phyloP scores from a whole-genome alignment of 2,797 vertebrate genomes.

The Centropyge bicolor region DNA sequence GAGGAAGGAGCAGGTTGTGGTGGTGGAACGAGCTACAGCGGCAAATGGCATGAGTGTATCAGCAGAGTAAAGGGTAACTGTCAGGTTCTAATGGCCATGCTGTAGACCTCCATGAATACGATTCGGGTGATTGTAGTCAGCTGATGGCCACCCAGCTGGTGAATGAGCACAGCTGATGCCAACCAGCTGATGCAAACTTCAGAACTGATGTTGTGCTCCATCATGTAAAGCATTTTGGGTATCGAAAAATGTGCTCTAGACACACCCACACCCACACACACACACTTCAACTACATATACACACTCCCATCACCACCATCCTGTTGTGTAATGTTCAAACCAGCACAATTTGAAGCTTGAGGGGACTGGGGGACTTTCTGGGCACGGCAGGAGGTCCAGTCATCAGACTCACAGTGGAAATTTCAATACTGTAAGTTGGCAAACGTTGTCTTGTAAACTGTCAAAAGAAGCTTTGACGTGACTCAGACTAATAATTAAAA shows the following conservation, averaged over 20 bases:
- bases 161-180: neutral
- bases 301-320: neutral
- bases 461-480: conserved; percentile 9
- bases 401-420: neutral
- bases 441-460: neutral
- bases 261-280: neutral
- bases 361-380: neutral
- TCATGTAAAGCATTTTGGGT: neutral
- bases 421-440: neutral
- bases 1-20: too few relatives aligned
- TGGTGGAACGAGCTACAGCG: neutral
- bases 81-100: neutral
- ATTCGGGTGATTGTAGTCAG: conserved; percentile 1
- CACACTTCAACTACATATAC: neutral
- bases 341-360: neutral
- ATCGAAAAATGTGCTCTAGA: too few relatives aligned
- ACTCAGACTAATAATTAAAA: conserved; percentile 19
- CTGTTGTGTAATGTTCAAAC: neutral
- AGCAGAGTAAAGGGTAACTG: neutral
- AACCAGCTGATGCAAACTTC: neutral
- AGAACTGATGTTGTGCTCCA: neutral
- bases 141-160: conserved; percentile 7
- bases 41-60: neutral
- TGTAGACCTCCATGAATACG: neutral
- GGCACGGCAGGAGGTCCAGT: neutral